Evolutionary conservation across 2,113 vertebrate species (phyloP), one percentile per base, ranked within the genome.

Genomic region (Indri indri): DNA sequence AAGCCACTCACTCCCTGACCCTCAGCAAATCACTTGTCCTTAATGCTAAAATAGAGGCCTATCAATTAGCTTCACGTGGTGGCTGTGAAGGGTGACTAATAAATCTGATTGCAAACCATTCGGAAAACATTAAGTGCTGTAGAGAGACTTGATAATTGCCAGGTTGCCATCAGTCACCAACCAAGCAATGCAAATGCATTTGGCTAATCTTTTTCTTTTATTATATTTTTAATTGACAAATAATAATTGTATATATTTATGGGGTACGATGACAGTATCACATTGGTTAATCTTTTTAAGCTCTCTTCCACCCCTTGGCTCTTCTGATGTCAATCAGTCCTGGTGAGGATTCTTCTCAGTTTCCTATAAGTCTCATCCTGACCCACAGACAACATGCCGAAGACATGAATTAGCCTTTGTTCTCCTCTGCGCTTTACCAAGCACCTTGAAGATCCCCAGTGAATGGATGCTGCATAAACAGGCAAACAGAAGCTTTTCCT

Each of bases 21-120:
- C 77, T 95, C 90, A 95, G 81, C 74, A 89, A 95, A 74, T 59
- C 85, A 59, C 71, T 90, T 45, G 45, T 82, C 70, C 68, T 90
- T 32, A 52, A 4, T 11, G 13, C 57, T 17, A 83, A 91, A 71
- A 87, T 34, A 87, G 57, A 95, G 54, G 16, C 27, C 61, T 63
- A 57, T 95, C 96, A 96, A 94, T 95, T 89, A 96, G 96, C n/a
- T 77, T 68, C 92, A n/a, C 25, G 3, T 59, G 32, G 89, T 11
- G 61, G 63, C 59, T 63, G 83, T 59, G 86, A 92, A 70, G 45
- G 22, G 77, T 54, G 79, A 84, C 90, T 88, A 94, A 95, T 65
- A 74, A 90, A 50, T 17, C 34, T 70, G 61, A 91, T n/a, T 80
- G 82, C n/a, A 77, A 91, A 91, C 88, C 61, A 27, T 85, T 95